Evolutionary conservation across 2,888 invertebrate species (phyloP).

Genomic region (Luperina nickerlii): DNA sequence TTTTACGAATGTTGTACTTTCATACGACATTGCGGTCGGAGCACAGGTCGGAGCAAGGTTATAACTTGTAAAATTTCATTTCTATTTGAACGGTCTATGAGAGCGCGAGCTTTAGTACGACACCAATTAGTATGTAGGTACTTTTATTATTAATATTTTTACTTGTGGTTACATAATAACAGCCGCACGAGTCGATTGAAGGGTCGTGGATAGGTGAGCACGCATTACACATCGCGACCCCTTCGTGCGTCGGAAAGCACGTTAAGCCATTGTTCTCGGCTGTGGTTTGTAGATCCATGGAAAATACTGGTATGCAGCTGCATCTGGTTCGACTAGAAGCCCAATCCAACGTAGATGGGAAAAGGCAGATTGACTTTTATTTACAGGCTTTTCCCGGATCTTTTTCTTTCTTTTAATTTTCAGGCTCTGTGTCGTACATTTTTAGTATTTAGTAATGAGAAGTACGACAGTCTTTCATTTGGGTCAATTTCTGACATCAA

Average conservation of each 20-base stretch:
- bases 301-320: no score
- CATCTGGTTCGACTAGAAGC: no score
- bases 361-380: no score
- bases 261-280: no score
- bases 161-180: background rate
- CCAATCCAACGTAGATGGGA: no score
- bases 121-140: background rate
- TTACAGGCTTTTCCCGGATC: background rate
- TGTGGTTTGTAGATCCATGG: no score
- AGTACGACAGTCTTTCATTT: background rate
- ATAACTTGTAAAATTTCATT: slow-evolving; percentile 8
- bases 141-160: background rate
- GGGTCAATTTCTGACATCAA: background rate
- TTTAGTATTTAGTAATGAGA: background rate
- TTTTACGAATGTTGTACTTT: slow-evolving; percentile 45
- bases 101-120: background rate
- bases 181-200: no score
- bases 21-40: slow-evolving; percentile 18
- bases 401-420: background rate
- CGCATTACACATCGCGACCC: no score
- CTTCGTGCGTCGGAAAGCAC: no score
- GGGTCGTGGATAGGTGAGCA: no score
- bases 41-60: background rate
- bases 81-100: slow-evolving; percentile 1
- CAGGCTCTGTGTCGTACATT: no score